These are phyloP conservation scores for Melinopterus prodromus DNA, from an alignment of 2,888 invertebrate genomes.

Conservation along the genomic window DNA sequence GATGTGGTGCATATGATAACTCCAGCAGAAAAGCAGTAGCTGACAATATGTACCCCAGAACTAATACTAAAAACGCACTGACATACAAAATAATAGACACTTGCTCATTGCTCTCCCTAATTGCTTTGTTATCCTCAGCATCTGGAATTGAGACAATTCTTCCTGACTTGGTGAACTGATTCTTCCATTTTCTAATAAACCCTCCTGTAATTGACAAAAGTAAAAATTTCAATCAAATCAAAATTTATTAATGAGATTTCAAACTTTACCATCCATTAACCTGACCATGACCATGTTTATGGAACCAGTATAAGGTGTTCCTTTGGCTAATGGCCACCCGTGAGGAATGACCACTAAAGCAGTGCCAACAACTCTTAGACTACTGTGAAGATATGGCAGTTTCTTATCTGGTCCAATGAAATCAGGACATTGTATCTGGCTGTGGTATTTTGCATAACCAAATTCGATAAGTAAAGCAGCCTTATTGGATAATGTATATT, in stretches of 20 bases:
- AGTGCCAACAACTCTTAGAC: background rate
- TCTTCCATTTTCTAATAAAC: conserved; percentile 43
- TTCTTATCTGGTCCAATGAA: conserved; percentile 15
- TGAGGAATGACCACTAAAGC: conserved; percentile 33
- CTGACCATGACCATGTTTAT: conserved; percentile 40
- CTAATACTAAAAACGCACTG: conserved; percentile 41
- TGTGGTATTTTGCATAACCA: conserved; percentile 40
- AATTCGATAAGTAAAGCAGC: conserved; percentile 43
- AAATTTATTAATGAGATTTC: conserved; percentile 11
- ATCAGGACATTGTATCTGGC: conserved; percentile 31
- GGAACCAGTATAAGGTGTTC: conserved; percentile 42
- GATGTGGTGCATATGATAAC: background rate
- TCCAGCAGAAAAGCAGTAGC: conserved; percentile 34
- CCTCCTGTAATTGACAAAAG: conserved; percentile 42
- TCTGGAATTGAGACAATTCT: conserved; percentile 7
- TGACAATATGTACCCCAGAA: conserved; percentile 39
- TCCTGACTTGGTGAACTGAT: background rate
- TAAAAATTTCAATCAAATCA: background rate
- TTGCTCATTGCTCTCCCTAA: conserved; percentile 13
- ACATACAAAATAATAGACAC: conserved; percentile 34
- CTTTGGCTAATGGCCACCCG: conserved; percentile 42
- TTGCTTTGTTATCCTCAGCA: conserved; percentile 18
- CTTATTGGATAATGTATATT: conserved; percentile 37
- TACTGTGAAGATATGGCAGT: conserved; percentile 14
- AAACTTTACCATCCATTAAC: conserved; percentile 41